A percentile compares a stretch with the other conserved stretches of the same genome.
These are phyloP conservation scores for Cosmia trapezina DNA, from an alignment of 2,888 invertebrate genomes.

Conservation along the genomic window DNA sequence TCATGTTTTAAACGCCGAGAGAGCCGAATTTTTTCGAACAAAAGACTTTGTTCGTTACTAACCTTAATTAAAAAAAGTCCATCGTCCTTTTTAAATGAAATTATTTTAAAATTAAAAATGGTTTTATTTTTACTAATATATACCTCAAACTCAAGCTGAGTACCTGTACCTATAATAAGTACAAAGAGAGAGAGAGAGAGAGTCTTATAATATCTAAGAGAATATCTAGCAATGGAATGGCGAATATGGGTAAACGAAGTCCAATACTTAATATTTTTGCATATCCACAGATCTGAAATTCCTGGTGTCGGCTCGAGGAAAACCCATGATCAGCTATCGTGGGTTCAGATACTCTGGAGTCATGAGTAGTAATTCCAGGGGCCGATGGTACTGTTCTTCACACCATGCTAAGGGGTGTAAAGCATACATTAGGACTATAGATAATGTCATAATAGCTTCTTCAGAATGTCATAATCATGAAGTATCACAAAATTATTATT, in stretches of 20 bases:
- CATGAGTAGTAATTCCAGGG: slow-evolving; percentile 27
- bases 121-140: slow-evolving; percentile 1
- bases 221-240: neutral
- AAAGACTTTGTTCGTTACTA: neutral
- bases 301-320: slow-evolving; percentile 39
- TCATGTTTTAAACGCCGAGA: neutral
- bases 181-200: no score
- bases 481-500: slow-evolving; percentile 29
- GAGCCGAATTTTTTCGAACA: neutral
- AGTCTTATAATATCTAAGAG: neutral
- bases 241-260: neutral
- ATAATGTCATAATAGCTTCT: slow-evolving; percentile 18
- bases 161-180: no score
- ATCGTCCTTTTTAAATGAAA: neutral
- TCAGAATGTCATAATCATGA: slow-evolving; percentile 55
- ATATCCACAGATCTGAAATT: slow-evolving; percentile 39
- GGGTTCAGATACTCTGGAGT: slow-evolving; percentile 45
- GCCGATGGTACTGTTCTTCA: slow-evolving; percentile 63
- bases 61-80: neutral
- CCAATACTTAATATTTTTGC: neutral
- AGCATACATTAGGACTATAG: slow-evolving; percentile 65
- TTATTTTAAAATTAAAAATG: neutral
- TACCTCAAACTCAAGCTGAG: neutral
- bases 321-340: slow-evolving; percentile 36
- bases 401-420: slow-evolving; percentile 66